These are phyloP conservation scores for Exocentrus adspersus DNA, from an alignment of 2,888 invertebrate genomes.

Conservation along the genomic window DNA sequence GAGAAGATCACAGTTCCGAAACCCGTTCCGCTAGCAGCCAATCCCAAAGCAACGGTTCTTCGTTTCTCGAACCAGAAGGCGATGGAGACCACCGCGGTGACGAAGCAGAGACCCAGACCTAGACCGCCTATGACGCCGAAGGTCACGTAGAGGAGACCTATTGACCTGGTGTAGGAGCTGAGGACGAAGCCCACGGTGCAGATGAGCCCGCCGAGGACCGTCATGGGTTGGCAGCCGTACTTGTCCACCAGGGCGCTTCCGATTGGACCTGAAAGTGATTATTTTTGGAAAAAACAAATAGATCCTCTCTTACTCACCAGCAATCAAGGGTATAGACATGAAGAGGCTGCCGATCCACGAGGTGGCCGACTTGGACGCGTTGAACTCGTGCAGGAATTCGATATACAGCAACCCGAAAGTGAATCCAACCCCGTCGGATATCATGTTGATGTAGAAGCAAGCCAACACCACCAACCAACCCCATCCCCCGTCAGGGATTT, in stretches of 20 bases:
- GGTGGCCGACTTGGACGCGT: slow-evolving; percentile 71
- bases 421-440: slow-evolving; percentile 93
- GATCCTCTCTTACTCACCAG: slow-evolving; percentile 37
- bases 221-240: slow-evolving; percentile 70
- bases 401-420: slow-evolving; percentile 91
- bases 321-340: slow-evolving; percentile 71
- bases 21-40: slow-evolving; percentile 90
- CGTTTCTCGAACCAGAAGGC: slow-evolving; percentile 94
- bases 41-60: slow-evolving; percentile 84
- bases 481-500: slow-evolving; percentile 85
- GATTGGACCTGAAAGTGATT: slow-evolving; percentile 77
- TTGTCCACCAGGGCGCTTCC: slow-evolving; percentile 87
- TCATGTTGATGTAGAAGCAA: slow-evolving; percentile 85
- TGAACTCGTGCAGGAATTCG: slow-evolving; percentile 72
- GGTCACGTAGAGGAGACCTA: slow-evolving; percentile 84
- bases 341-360: slow-evolving; percentile 64
- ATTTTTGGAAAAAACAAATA: no score
- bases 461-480: slow-evolving; percentile 91
- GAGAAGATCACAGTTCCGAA: slow-evolving; percentile 92
- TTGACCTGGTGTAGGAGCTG: slow-evolving; percentile 75
- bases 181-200: slow-evolving; percentile 81
- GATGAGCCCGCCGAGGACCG: slow-evolving; percentile 73
- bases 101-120: slow-evolving; percentile 86
- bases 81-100: slow-evolving; percentile 90
- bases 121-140: slow-evolving; percentile 88